Percentiles rank a stretch among this genome's conserved stretches.
phyloP scores from a whole-genome alignment of 2,113 vertebrate genomes.

The Oreochromis spilurus region DNA sequence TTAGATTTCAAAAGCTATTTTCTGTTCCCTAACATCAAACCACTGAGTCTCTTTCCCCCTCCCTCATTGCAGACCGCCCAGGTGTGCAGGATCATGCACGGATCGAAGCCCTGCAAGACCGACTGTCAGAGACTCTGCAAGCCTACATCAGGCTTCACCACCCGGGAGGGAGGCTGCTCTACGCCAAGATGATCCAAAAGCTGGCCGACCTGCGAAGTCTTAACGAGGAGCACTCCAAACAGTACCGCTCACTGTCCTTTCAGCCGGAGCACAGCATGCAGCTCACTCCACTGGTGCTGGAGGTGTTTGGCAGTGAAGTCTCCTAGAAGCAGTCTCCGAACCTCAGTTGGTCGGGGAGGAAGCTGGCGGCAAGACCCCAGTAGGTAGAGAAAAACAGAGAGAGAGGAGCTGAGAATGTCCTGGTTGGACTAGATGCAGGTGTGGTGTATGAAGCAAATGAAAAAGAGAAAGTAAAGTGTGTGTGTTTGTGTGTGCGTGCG shows the following conservation, averaged over 20 bases:
- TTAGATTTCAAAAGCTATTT: neutral
- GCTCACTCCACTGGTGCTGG: constrained; percentile 93
- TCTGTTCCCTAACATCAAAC: neutral
- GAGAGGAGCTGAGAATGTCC: constrained; percentile 27
- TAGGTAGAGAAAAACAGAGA: neutral
- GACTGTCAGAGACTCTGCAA: constrained; percentile 86
- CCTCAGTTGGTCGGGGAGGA: neutral
- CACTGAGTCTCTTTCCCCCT: neutral
- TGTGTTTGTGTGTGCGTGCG: neutral
- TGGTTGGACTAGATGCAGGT: constrained; percentile 19
- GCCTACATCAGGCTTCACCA: constrained; percentile 90
- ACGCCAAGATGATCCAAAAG: constrained; percentile 99
- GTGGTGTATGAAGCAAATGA: constrained; percentile 1
- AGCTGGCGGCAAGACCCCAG: neutral
- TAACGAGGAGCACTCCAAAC: constrained; percentile 94
- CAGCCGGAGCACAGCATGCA: constrained; percentile 90
- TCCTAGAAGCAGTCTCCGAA: constrained; percentile 70
- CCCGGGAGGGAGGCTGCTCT: constrained; percentile 83
- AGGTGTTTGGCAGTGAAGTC: constrained; percentile 93
- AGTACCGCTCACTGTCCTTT: constrained; percentile 92
- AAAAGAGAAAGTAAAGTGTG: neutral
- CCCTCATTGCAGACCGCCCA: constrained; percentile 81
- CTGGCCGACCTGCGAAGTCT: constrained; percentile 93
- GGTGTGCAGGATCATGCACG: constrained; percentile 84
- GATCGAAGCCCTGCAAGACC: constrained; percentile 89